Conservation (phyloP, 2,888 invertebrate species). For the Carabus problematicus region DNA sequence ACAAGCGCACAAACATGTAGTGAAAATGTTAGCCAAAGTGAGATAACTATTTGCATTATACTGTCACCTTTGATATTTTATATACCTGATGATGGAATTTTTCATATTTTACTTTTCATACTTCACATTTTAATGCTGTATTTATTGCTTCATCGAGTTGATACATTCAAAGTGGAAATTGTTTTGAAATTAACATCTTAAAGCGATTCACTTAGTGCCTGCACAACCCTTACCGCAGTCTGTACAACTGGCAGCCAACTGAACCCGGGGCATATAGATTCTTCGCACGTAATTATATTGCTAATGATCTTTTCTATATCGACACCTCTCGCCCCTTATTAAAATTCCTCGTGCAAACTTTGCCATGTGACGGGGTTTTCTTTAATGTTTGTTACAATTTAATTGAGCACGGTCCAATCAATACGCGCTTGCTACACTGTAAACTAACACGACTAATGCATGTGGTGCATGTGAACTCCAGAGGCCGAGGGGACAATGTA, state of each 20-base stretch:
- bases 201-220: slow-evolving; percentile 29
- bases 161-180: slow-evolving; percentile 26
- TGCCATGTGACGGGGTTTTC: slow-evolving; percentile 23
- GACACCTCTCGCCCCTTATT: slow-evolving; percentile 28
- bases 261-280: slow-evolving; percentile 23
- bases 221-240: too few relatives aligned
- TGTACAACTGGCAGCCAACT: not conserved
- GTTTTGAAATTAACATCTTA: slow-evolving; percentile 32
- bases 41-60: too few relatives aligned
- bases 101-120: not conserved
- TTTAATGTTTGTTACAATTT: slow-evolving; percentile 38
- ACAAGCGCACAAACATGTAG: too few relatives aligned
- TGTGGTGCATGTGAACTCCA: too few relatives aligned
- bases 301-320: slow-evolving; percentile 37
- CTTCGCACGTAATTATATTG: slow-evolving; percentile 37
- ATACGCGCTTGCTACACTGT: slow-evolving; percentile 1
- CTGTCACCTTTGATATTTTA: too few relatives aligned
- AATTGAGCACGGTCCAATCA: slow-evolving; percentile 35
- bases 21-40: too few relatives aligned
- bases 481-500: too few relatives aligned
- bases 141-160: slow-evolving; percentile 14
- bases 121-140: not conserved
- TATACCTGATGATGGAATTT: too few relatives aligned
- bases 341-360: slow-evolving; percentile 35
- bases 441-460: too few relatives aligned